These are phyloP conservation scores for Montifringilla adamsi DNA, from an alignment of 2,113 vertebrate genomes.

Conservation along the genomic window DNA sequence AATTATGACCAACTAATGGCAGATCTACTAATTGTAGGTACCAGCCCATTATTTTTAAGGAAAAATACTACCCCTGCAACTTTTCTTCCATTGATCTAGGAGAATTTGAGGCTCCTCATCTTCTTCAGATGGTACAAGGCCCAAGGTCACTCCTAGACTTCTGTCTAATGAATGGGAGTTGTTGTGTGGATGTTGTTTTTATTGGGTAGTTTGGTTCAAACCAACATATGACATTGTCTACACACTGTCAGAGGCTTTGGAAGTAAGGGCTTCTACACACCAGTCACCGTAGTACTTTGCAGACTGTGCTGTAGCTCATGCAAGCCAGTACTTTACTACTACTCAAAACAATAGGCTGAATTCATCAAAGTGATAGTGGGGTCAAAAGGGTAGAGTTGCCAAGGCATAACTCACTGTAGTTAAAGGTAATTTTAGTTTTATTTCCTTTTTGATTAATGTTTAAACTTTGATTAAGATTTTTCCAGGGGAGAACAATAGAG, in stretches of 20 bases:
- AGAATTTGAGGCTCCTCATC: not conserved
- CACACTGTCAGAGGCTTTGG: not conserved
- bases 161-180: not conserved
- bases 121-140: not conserved
- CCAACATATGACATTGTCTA: not conserved
- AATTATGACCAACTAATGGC: not conserved
- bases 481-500: conserved; percentile 47
- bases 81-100: not conserved
- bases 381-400: conserved; percentile 16
- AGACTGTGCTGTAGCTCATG: not conserved
- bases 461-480: conserved; percentile 49
- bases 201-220: not conserved
- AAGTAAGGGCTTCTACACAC: not conserved
- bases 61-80: not conserved
- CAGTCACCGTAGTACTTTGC: not conserved
- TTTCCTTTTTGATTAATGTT: conserved; percentile 53
- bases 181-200: not conserved
- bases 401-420: not conserved
- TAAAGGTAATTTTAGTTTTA: conserved; percentile 2
- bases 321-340: not conserved
- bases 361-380: conserved; percentile 12
- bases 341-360: conserved; percentile 14
- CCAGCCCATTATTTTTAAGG: not conserved
- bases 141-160: not conserved
- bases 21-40: not conserved